phyloP scores from a whole-genome alignment of 2,888 invertebrate species.

The Drosophila nigricruria region DNA sequence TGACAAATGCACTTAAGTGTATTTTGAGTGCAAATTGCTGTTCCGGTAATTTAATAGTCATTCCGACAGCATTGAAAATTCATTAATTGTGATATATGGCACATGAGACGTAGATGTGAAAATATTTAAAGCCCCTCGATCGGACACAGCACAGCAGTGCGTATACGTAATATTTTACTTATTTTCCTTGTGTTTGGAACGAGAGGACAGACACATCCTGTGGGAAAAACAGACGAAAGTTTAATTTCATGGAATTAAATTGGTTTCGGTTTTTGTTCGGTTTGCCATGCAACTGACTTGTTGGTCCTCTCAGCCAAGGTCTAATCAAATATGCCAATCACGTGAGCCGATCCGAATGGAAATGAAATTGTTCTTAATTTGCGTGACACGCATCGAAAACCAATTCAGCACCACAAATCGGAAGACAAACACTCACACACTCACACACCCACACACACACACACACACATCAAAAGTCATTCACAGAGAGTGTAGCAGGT shows the following conservation, averaged over 20 bases:
- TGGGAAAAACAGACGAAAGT: slow-evolving; percentile 21
- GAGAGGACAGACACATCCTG: neutral
- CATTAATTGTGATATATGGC: slow-evolving; percentile 39
- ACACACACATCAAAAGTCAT: slow-evolving; percentile 15
- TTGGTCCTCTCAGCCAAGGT: slow-evolving; percentile 27
- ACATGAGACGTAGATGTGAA: slow-evolving; percentile 10
- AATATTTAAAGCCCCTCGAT: slow-evolving; percentile 14
- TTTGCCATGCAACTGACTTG: slow-evolving; percentile 29
- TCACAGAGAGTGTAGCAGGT: slow-evolving; percentile 10
- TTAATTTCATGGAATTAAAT: slow-evolving; percentile 41
- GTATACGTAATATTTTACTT: slow-evolving; percentile 33
- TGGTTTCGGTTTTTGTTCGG: slow-evolving; percentile 34
- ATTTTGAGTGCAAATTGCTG: slow-evolving; percentile 43
- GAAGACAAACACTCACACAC: slow-evolving; percentile 16
- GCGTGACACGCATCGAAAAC: slow-evolving; percentile 74
- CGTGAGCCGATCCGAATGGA: slow-evolving; percentile 56
- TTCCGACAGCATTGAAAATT: slow-evolving; percentile 39
- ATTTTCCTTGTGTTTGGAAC: neutral
- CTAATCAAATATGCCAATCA: slow-evolving; percentile 70
- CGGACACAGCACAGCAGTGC: slow-evolving; percentile 9
- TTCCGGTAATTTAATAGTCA: slow-evolving; percentile 37
- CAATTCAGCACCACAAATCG: slow-evolving; percentile 56
- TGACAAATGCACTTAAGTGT: slow-evolving; percentile 9
- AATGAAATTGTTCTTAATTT: slow-evolving; percentile 78
- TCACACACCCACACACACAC: too few relatives aligned